Evolutionary conservation across 2,888 invertebrate species (phyloP).

Genomic region (Autographa pulchrina): DNA sequence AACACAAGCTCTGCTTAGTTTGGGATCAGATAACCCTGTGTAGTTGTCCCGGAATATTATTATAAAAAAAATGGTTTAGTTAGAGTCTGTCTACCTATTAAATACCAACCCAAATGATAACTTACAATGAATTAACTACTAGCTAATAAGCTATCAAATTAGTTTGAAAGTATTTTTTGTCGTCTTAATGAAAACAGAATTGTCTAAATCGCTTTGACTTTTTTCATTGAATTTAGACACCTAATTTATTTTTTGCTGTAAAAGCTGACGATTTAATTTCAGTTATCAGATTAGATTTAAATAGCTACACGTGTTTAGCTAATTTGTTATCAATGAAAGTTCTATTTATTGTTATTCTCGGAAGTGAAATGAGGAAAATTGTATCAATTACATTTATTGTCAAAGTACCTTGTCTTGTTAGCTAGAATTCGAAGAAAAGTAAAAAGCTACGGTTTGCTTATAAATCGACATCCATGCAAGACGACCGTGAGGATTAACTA

Average conservation of each 20-base stretch:
- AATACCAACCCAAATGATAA: too few species aligned
- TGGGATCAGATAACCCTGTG: too few species aligned
- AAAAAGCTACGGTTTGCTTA: too few species aligned
- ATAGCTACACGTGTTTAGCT: background rate
- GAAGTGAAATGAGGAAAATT: slow-evolving; percentile 8
- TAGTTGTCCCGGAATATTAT: too few species aligned
- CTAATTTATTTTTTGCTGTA: background rate
- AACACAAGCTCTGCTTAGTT: too few species aligned
- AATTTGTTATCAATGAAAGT: background rate
- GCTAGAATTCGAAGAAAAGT: too few species aligned
- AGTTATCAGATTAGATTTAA: background rate
- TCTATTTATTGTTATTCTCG: background rate
- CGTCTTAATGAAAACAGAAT: background rate
- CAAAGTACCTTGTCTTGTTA: background rate
- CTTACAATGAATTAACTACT: too few species aligned
- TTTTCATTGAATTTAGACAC: background rate
- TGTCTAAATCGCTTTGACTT: background rate
- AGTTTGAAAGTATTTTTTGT: background rate
- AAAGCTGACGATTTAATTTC: background rate
- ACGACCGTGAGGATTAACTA: too few species aligned
- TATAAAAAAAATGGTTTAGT: too few species aligned
- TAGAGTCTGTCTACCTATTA: too few species aligned
- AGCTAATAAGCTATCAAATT: too few species aligned
- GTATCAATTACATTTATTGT: background rate
- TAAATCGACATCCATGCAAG: too few species aligned